Evolutionary conservation across 1,140 invertebrate species (phyloP).

Genomic region (Anadara kagoshimensis): DNA sequence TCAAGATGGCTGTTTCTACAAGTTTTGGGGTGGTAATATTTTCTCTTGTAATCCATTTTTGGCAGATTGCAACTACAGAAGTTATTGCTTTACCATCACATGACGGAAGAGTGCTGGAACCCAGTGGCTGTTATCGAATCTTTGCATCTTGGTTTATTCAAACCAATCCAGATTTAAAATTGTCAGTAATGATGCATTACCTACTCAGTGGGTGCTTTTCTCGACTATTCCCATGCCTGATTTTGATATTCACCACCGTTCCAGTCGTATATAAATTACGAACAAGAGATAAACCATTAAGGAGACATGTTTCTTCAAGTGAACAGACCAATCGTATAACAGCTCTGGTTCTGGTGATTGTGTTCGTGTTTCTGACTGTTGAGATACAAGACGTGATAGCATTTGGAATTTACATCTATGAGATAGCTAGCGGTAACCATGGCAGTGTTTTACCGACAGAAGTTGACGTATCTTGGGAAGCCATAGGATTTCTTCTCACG

Average conservation of each 20-base stretch:
- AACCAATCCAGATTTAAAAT: constrained; percentile 9
- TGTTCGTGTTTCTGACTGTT: constrained; percentile 26
- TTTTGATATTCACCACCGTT: constrained; percentile 25
- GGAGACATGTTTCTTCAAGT: constrained; percentile 9
- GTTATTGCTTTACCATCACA: constrained; percentile 6
- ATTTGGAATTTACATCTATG: constrained; percentile 34
- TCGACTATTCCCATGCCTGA: constrained; percentile 17
- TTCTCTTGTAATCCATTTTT: constrained; percentile 20
- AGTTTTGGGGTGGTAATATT: constrained; percentile 7
- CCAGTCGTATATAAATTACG: constrained; percentile 4
- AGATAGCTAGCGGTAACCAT: constrained; percentile 6
- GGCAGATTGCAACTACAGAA: constrained; percentile 17
- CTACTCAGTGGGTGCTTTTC: constrained; percentile 11
- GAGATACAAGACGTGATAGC: constrained; percentile 36
- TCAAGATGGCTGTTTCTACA: constrained; percentile 4
- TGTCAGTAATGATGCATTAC: constrained; percentile 16
- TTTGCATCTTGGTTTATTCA: background rate
- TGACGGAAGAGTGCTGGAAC: background rate
- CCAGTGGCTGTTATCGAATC: constrained; percentile 1
- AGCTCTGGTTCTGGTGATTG: constrained; percentile 15
- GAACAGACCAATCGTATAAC: constrained; percentile 21
- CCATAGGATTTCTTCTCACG: constrained; percentile 13
- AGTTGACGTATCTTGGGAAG: constrained; percentile 24
- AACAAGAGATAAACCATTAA: background rate
- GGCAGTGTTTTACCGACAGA: constrained; percentile 24